These are phyloP conservation scores for Harpalus rubripes DNA, from an alignment of 2,888 invertebrate genomes.

Conservation along the genomic window DNA sequence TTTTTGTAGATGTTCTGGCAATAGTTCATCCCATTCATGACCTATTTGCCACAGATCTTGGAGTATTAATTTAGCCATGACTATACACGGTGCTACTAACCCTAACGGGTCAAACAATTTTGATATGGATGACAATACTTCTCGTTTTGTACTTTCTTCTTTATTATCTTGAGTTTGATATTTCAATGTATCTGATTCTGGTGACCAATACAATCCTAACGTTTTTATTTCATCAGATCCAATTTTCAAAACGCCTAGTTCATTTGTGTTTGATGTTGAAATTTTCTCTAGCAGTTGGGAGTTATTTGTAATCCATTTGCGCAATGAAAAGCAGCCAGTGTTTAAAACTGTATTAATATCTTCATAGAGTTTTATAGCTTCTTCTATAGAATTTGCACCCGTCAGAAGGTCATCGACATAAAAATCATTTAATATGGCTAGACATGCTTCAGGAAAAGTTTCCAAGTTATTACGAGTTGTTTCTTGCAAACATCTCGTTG, in stretches of 20 bases:
- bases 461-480: background rate
- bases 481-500: background rate
- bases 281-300: background rate
- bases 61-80: background rate
- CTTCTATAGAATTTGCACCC: background rate
- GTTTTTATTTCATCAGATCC: background rate
- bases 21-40: background rate
- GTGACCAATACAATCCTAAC: background rate
- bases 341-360: constrained; percentile 2
- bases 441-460: background rate
- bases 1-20: background rate
- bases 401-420: constrained; percentile 4
- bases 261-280: constrained; percentile 2
- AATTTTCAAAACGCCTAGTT: background rate
- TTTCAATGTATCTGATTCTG: constrained; percentile 8
- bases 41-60: background rate
- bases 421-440: background rate
- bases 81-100: background rate
- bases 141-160: background rate
- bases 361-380: background rate
- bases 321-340: background rate
- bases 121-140: background rate
- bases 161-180: background rate
- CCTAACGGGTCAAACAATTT: constrained; percentile 4
- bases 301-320: constrained; percentile 16